phyloP scores from a whole-genome alignment of 2,888 invertebrate genomes.

The Corbicula japonica region DNA sequence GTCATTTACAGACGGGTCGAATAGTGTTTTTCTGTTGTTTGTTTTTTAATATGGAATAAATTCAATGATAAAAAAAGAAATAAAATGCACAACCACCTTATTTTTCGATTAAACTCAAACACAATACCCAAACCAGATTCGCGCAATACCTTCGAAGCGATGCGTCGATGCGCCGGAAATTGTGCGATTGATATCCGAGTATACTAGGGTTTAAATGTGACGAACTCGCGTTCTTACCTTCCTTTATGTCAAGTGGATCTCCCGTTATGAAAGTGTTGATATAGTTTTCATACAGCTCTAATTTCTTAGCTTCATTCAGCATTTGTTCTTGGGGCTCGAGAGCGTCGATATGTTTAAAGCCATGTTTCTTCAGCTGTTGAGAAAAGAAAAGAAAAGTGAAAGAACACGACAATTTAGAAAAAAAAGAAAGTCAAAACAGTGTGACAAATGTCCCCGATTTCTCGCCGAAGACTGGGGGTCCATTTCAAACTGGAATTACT shows the following conservation, averaged over 20 bases:
- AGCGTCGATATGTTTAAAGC: constrained; percentile 40
- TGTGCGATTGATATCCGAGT: not conserved
- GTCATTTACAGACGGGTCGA: too few relatives aligned
- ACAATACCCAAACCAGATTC: not conserved
- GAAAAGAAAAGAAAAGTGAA: not conserved
- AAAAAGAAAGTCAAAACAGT: not conserved
- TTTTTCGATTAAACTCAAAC: not conserved
- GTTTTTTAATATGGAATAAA: too few relatives aligned
- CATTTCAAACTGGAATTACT: too few relatives aligned
- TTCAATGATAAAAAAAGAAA: not conserved
- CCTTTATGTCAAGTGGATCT: constrained; percentile 28
- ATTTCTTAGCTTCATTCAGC: constrained; percentile 40
- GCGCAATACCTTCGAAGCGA: not conserved
- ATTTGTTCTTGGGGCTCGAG: constrained; percentile 41
- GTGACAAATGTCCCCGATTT: not conserved
- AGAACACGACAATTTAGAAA: not conserved
- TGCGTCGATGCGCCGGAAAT: not conserved
- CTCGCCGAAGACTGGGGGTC: too few relatives aligned
- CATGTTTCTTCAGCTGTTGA: constrained; percentile 16
- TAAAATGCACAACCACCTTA: not conserved
- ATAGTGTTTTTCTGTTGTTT: too few relatives aligned
- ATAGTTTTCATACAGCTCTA: constrained; percentile 42
- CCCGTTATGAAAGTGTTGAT: constrained; percentile 25
- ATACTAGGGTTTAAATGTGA: not conserved
- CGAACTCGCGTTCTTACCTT: constrained; percentile 9